Evolutionary conservation across 2,797 vertebrate genomes (phyloP).

Genomic region (Garrulus glandarius): DNA sequence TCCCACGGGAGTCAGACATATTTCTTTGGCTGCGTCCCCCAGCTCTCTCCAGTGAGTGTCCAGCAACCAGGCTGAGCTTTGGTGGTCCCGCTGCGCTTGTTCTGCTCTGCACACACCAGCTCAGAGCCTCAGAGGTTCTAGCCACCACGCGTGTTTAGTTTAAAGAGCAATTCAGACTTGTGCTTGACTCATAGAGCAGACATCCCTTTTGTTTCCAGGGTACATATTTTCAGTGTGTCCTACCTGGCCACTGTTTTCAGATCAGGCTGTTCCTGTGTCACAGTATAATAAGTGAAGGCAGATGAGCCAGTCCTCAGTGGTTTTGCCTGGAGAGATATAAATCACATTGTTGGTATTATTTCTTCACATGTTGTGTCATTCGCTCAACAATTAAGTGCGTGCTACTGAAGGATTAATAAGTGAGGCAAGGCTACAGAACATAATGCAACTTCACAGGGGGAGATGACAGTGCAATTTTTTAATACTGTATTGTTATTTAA

Average conservation of each 20-base stretch:
- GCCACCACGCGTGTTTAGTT: rapidly evolving
- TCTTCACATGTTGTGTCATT: neutral
- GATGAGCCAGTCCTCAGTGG: neutral
- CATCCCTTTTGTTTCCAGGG: neutral
- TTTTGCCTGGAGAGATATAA: constrained; percentile 3
- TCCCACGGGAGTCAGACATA: neutral
- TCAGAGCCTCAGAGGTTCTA: neutral
- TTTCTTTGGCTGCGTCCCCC: neutral
- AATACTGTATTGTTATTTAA: neutral
- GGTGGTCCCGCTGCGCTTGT: rapidly evolving
- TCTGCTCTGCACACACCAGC: neutral
- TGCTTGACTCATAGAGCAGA: neutral
- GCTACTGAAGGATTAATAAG: neutral
- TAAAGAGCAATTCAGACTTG: neutral
- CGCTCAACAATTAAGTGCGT: neutral
- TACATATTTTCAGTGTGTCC: neutral
- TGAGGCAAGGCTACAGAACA: neutral
- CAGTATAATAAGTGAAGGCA: neutral
- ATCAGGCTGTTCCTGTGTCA: neutral
- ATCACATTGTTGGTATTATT: neutral
- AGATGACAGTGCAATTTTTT: neutral
- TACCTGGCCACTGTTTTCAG: neutral
- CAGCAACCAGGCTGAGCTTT: neutral
- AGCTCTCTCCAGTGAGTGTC: neutral
- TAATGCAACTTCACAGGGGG: neutral